Conservation (phyloP, 2,797 vertebrate genomes). For the Thamnophis elegans region DNA sequence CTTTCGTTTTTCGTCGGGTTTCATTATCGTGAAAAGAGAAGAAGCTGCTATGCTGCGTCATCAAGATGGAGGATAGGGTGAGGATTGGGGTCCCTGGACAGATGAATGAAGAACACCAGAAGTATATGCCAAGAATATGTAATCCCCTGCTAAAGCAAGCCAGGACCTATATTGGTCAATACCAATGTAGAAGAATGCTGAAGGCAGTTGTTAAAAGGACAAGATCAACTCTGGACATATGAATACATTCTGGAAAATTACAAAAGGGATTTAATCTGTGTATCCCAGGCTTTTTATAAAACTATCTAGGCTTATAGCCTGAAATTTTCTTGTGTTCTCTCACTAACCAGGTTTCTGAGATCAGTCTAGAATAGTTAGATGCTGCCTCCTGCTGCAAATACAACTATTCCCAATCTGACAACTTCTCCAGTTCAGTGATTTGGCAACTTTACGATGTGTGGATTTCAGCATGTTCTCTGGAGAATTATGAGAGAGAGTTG, state of each 20-base stretch:
- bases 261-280: neutral
- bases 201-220: neutral
- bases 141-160: neutral
- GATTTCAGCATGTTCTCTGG: neutral
- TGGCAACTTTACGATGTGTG: neutral
- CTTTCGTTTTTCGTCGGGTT: neutral
- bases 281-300: neutral
- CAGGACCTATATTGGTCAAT: neutral
- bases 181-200: neutral
- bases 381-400: neutral
- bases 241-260: neutral
- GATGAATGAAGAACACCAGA: neutral
- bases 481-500: neutral
- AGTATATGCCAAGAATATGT: neutral
- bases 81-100: neutral
- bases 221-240: neutral
- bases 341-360: neutral
- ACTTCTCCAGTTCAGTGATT: neutral
- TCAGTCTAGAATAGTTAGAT: neutral
- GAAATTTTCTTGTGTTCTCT: neutral
- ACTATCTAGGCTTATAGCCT: neutral
- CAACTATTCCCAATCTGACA: neutral
- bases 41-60: neutral
- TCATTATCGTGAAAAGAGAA: neutral
- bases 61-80: neutral